phyloP scores from a whole-genome alignment of 2,888 invertebrate species.

The Oxystoma pomonae region DNA sequence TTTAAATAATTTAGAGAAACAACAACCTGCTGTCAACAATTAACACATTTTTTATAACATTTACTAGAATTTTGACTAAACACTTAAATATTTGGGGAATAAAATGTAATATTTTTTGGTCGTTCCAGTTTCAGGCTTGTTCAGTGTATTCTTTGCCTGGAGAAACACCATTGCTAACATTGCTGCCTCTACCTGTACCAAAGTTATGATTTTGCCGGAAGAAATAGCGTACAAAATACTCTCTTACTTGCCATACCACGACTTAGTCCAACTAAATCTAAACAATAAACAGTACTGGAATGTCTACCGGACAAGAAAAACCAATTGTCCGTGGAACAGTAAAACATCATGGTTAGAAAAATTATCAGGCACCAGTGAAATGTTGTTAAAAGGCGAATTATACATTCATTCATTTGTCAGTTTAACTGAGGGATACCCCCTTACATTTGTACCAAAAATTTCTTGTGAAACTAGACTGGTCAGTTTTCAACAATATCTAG shows the following conservation, averaged over 20 bases:
- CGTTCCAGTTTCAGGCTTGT: no score
- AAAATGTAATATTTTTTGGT: no score
- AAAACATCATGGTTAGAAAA: background rate
- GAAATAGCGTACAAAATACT: background rate
- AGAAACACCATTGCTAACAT: background rate
- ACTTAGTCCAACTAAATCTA: background rate
- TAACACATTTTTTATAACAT: no score
- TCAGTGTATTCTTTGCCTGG: no score
- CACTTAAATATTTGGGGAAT: no score
- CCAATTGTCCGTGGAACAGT: background rate
- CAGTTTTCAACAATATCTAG: background rate
- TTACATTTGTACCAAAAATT: background rate
- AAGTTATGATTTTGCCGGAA: background rate
- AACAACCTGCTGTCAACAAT: no score
- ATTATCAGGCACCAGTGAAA: background rate
- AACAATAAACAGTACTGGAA: slow-evolving; percentile 1
- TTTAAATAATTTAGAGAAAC: no score
- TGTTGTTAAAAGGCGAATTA: background rate
- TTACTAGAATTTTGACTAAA: no score
- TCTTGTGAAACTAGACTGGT: background rate
- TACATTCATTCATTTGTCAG: background rate
- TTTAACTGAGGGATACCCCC: background rate
- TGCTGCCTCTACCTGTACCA: background rate
- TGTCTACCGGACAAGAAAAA: background rate
- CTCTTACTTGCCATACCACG: background rate